A percentile compares a stretch with the other conserved stretches of the same genome.
Evolutionary conservation across 2,113 vertebrate genomes (phyloP).

Genomic region (Phyllostomus discolor): DNA sequence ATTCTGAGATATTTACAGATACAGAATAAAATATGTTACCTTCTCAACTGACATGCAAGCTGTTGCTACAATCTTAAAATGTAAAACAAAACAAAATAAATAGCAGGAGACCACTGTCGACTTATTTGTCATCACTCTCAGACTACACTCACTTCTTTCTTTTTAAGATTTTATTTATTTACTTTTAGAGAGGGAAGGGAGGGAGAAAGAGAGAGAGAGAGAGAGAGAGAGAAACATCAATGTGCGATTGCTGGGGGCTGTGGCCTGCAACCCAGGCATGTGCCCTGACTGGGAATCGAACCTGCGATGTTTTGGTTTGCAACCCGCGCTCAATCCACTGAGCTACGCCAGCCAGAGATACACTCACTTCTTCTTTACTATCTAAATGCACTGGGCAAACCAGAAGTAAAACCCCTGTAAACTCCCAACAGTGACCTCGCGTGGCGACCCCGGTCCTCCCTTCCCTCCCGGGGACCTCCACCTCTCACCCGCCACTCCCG

Average conservation of each 20-base stretch:
- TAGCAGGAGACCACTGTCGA: neutral
- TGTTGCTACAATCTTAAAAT: neutral
- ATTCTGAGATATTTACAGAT: neutral
- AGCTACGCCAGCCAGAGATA: neutral
- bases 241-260: too few relatives aligned
- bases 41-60: neutral
- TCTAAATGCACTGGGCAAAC: neutral
- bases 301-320: too few relatives aligned
- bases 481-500: accelerated
- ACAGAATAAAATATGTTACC: neutral
- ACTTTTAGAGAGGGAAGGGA: too few relatives aligned
- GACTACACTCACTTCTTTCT: neutral
- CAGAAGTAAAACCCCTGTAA: neutral
- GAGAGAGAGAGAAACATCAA: too few relatives aligned
- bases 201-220: too few relatives aligned
- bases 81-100: neutral
- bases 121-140: constrained; percentile 15
- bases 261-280: too few relatives aligned
- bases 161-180: too few relatives aligned
- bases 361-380: neutral
- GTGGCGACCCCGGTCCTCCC: accelerated
- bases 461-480: accelerated
- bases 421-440: accelerated
- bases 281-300: too few relatives aligned
- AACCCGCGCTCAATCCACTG: too few relatives aligned